A percentile compares a stretch with the other conserved stretches of the same genome.
Conservation (phyloP, 2,797 vertebrate species). For the Brachyalestes nurse region DNA sequence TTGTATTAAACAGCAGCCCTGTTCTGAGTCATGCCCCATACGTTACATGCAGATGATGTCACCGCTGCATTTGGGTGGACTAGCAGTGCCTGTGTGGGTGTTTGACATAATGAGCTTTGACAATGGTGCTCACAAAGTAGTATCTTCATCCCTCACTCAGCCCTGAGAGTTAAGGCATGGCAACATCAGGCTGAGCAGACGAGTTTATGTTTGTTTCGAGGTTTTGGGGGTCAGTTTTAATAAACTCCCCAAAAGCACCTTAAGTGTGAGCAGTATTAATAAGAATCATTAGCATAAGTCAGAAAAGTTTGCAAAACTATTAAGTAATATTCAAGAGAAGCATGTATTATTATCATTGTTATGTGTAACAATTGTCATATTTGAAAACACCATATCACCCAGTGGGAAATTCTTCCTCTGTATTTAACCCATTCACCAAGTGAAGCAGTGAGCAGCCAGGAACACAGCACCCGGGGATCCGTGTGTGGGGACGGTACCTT, state of each 20-base stretch:
- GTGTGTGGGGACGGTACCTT: too few species aligned
- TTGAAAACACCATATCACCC: too few species aligned
- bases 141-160: slow-evolving; percentile 16
- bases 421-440: too few species aligned
- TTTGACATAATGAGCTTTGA: slow-evolving; percentile 54
- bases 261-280: neutral
- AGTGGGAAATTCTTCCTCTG: too few species aligned
- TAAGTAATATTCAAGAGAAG: too few species aligned
- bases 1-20: slow-evolving; percentile 42
- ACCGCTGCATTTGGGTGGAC: slow-evolving; percentile 43
- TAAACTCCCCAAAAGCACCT: too few species aligned
- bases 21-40: slow-evolving; percentile 48
- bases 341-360: too few species aligned
- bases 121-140: slow-evolving; percentile 42
- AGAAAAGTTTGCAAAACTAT: too few species aligned
- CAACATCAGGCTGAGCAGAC: neutral
- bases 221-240: neutral
- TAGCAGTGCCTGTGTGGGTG: slow-evolving; percentile 33
- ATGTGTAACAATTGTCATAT: too few species aligned
- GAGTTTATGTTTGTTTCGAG: neutral
- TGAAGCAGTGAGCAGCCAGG: too few species aligned
- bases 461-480: too few species aligned
- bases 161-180: neutral
- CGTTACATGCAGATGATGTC: slow-evolving; percentile 53
- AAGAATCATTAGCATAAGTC: neutral